phyloP scores from a whole-genome alignment of 2,797 vertebrate genomes.

The Pseudochirops corinnae region DNA sequence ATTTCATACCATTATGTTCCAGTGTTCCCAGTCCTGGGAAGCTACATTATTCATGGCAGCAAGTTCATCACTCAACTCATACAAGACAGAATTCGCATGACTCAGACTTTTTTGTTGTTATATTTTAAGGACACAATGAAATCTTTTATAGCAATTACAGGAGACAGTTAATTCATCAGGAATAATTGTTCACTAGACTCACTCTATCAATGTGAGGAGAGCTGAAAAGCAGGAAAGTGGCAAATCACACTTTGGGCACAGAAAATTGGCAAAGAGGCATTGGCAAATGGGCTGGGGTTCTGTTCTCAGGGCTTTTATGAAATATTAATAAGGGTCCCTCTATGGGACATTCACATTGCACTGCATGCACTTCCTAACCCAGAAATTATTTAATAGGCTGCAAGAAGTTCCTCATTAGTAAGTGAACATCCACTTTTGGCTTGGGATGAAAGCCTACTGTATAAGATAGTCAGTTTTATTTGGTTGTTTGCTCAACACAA shows the following conservation, averaged over 20 bases:
- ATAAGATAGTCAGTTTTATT: constrained; percentile 53
- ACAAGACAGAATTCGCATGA: constrained; percentile 25
- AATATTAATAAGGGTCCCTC: constrained; percentile 62
- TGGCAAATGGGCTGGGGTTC: constrained; percentile 48
- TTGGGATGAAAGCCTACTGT: constrained; percentile 49
- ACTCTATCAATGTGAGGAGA: constrained; percentile 31
- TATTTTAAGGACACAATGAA: constrained; percentile 68
- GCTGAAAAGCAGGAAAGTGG: constrained; percentile 20
- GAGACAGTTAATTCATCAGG: constrained; percentile 73
- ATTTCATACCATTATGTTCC: not conserved
- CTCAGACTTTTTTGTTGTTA: constrained; percentile 61
- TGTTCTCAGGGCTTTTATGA: constrained; percentile 64
- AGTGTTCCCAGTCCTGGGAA: constrained; percentile 19
- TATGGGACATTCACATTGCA: constrained; percentile 14
- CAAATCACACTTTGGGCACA: constrained; percentile 28
- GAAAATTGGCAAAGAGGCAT: constrained; percentile 40
- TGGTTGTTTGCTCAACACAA: constrained; percentile 47
- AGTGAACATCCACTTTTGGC: constrained; percentile 57
- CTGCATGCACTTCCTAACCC: constrained; percentile 33
- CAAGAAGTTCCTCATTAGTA: constrained; percentile 64
- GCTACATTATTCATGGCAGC: not conserved
- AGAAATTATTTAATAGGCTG: constrained; percentile 67
- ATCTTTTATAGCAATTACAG: constrained; percentile 71
- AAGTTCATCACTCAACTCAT: constrained; percentile 45
- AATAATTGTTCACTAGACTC: constrained; percentile 59